These are phyloP conservation scores for Drosophila prolongata DNA, from an alignment of 2,888 invertebrate species.

Conservation along the genomic window DNA sequence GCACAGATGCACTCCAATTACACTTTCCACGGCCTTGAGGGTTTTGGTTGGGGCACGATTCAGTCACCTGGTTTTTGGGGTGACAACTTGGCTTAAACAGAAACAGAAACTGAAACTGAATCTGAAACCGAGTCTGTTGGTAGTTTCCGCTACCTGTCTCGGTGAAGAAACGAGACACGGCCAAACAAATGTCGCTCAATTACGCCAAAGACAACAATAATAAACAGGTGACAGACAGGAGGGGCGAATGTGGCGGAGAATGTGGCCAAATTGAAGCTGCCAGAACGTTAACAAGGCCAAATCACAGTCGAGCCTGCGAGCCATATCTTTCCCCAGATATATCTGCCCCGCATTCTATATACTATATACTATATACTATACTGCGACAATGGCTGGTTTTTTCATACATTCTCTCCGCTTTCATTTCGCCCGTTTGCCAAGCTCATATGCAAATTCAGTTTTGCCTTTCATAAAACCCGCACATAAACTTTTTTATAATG, in stretches of 20 bases:
- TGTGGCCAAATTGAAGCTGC: conserved; percentile 52
- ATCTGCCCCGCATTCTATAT: neutral
- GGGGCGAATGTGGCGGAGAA: conserved; percentile 7
- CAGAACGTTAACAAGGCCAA: conserved; percentile 40
- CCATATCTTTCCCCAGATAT: neutral
- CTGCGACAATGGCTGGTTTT: conserved; percentile 42
- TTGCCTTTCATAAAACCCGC: conserved; percentile 63
- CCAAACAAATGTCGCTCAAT: conserved; percentile 52
- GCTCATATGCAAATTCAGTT: conserved; percentile 62
- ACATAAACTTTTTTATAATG: conserved; percentile 60
- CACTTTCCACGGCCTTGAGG: conserved; percentile 5
- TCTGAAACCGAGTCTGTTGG: neutral
- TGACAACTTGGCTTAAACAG: conserved; percentile 2
- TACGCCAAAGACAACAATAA: conserved; percentile 46
- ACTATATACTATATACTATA: neutral
- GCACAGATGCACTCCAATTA: conserved; percentile 15
- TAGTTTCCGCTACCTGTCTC: conserved; percentile 21
- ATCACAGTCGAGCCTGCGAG: conserved; percentile 36
- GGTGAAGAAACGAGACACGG: conserved; percentile 11
- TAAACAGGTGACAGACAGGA: conserved; percentile 28
- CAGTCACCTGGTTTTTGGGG: neutral
- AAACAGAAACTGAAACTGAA: neutral
- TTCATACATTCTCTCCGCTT: conserved; percentile 18
- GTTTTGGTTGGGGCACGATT: neutral
- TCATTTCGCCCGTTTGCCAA: conserved; percentile 28